Evolutionary conservation across 1,140 invertebrate species (phyloP), one percentile per base, ranked within the genome.

Genomic region (Aphelenchoides avenae): DNA sequence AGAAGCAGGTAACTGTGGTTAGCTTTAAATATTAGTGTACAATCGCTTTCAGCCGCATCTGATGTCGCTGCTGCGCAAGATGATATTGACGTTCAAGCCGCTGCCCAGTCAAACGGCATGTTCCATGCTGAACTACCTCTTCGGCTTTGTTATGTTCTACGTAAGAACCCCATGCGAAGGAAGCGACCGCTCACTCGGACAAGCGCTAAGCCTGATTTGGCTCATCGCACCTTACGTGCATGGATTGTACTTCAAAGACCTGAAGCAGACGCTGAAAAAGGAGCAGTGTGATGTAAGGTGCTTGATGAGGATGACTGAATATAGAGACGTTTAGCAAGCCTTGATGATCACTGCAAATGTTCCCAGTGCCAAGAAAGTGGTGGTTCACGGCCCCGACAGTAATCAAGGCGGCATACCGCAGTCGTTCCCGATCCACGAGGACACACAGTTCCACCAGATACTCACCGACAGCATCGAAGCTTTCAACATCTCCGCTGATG

Each of bases 131-230:
- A 99, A 99, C 82, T 97, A 97, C 67, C 87, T 99, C 81, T 81
- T 98, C 71, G 95, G 95, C 15, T 98, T 95, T 74, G 88, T 98
- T 1, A 98, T 99, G 93, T 97, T 95, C 80, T 96, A 97, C 75
- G 91, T 96, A 0, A 80, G 95, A 48, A 87, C 89, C 7, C 89
- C 92, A 0, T 89, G 91, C 71, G 91, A 96, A 75, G 87, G 89
- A 30, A 89, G 89, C 1, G 89, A 94, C 71, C 87, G 89, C 73
- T 84, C 89, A 18, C 92, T 98, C 53, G 89, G 89, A 29, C 87
- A 89, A 9, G 91, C 93, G 0, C 80, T 98, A 1, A 91, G 91
- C 0, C 85, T 98, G 50, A 79, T 97, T 0, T 97, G 93, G 91
- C 91, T 94, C 87, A 90, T 91, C 79, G 81, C 61, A n/a, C 84